Base-by-base conservation (phyloP, 1,140 invertebrate species). In the Sarcophaga bullata region DNA sequence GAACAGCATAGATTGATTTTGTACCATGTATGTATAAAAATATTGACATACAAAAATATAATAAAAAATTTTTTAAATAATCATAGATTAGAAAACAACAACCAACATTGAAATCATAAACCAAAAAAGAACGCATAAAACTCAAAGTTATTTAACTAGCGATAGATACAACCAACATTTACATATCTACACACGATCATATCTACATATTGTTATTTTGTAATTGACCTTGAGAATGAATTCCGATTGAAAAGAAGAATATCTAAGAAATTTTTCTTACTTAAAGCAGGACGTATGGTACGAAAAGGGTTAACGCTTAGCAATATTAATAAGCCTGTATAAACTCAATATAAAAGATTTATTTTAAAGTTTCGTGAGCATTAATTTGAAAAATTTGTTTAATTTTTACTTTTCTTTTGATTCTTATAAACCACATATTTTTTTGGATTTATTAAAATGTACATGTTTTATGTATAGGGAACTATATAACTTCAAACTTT, bases 251-350 rank as follows among this genome's bases (percentile, higher is more conserved):
- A 15, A 15, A 15, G 0, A 37, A 17, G n/a, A 15, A 17, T 48
- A 19, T 76, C 46, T 11, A 73, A 76, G 48, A 3, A 48, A 49
- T 49, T 49, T 19, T 25, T 11, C n/a, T 81, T 81, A 73, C 78
- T 81, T 83, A 84, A 73, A 68, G 76, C 84, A 8, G 88, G 88
- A 11, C 88, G 85, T 49, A 84, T 86, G 49, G 80, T 89, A 10
- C 86, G 86, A 80, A 85, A 89, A 37, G 88, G 88, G 87, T 87
- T 89, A 11, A 89, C 62, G 11, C 84, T 84, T 17, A 84, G 83
- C n/a, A 37, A 37, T 37, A 37, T 37, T 37, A 2, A 37, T 37
- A 37, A 37, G 4, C 25, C 25, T 37, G 25, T 37, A 37, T 37
- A 37, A 37, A 37, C 25, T 4, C 4, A 37, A 37, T 37, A 37